Evolutionary conservation across 1,140 invertebrate species (phyloP).

Genomic region (Homarus americanus): DNA sequence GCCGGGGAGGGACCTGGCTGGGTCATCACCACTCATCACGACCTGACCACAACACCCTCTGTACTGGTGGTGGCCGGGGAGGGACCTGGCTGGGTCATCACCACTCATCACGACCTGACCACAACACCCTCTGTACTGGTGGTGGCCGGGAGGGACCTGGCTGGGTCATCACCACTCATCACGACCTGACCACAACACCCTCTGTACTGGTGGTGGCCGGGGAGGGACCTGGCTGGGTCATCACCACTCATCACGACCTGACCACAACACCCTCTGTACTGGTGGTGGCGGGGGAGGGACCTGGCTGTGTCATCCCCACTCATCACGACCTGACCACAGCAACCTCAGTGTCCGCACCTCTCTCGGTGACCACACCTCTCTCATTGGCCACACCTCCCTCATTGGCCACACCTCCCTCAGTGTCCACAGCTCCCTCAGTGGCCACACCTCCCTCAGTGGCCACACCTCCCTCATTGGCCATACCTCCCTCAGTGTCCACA

Average conservation of each 20-base stretch:
- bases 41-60: neutral
- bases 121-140: neutral
- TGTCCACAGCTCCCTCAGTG: neutral
- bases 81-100: neutral
- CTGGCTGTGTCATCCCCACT: too few relatives aligned
- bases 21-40: too few relatives aligned
- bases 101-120: too few relatives aligned
- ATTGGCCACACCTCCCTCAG: neutral
- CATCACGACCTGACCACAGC: neutral
- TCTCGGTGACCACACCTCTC: neutral
- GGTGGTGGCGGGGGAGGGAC: neutral
- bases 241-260: too few relatives aligned
- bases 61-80: neutral
- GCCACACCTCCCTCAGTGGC: neutral
- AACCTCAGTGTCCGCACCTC: neutral
- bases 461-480: neutral
- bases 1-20: neutral
- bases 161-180: too few relatives aligned
- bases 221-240: neutral
- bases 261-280: too few relatives aligned
- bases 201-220: neutral
- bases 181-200: too few relatives aligned
- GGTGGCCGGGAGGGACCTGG: neutral
- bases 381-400: neutral
- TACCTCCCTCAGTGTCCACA: neutral